Evolutionary conservation across 2,888 invertebrate species (phyloP).

Genomic region (Eupelmus urozonus): DNA sequence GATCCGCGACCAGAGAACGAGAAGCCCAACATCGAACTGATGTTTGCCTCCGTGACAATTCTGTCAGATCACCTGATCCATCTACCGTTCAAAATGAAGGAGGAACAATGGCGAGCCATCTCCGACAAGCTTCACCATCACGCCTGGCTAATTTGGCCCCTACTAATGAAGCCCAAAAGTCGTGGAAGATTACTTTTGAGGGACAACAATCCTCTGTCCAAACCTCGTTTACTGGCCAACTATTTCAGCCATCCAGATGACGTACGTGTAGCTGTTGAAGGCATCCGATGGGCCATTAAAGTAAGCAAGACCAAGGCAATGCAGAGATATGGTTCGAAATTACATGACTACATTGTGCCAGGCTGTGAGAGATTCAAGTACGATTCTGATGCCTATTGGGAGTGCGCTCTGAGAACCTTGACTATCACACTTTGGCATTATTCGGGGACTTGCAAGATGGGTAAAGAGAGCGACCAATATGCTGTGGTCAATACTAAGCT

Average conservation of each 20-base stretch:
- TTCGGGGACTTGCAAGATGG: conserved; percentile 83
- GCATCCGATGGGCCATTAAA: conserved; percentile 77
- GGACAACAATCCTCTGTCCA: conserved; percentile 77
- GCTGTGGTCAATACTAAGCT: conserved; percentile 83
- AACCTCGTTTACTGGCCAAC: conserved; percentile 84
- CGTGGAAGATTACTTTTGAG: conserved; percentile 80
- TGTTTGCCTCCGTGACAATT: background rate
- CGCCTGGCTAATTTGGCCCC: background rate
- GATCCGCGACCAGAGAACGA: conserved; percentile 77
- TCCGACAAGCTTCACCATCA: background rate
- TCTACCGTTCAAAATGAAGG: background rate
- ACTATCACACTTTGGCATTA: conserved; percentile 86
- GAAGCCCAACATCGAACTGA: conserved; percentile 66
- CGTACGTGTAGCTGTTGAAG: conserved; percentile 78
- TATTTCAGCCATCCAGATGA: conserved; percentile 84
- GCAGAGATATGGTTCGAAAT: conserved; percentile 79
- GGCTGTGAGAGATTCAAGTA: conserved; percentile 80
- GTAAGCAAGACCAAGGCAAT: conserved; percentile 82
- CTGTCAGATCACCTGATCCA: background rate
- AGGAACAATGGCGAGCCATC: background rate
- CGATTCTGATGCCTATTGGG: conserved; percentile 84
- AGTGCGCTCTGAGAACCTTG: conserved; percentile 83
- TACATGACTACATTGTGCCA: conserved; percentile 80
- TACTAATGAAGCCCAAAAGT: conserved; percentile 69
- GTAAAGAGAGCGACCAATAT: conserved; percentile 79